A percentile compares a stretch with the other conserved stretches of the same genome.
These are phyloP conservation scores for Adelognathus sp. DNA, from an alignment of 2,888 invertebrate species.

Conservation along the genomic window DNA sequence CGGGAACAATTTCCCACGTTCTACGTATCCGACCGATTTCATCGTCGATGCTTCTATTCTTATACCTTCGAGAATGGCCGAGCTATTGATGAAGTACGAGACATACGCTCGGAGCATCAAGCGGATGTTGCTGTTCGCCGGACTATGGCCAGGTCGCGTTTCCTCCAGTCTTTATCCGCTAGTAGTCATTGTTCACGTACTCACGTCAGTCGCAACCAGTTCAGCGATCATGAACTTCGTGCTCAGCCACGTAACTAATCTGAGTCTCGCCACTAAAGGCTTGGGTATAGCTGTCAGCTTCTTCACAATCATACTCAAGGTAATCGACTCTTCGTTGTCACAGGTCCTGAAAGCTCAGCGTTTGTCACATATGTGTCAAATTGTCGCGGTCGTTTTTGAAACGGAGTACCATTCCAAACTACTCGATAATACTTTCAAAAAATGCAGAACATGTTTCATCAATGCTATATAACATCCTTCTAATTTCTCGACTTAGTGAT, in stretches of 20 bases:
- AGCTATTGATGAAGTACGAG: constrained; percentile 42
- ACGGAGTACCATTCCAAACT: too few species aligned
- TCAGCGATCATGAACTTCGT: constrained; percentile 45
- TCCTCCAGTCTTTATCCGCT: constrained; percentile 5
- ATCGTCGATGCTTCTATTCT: neutral
- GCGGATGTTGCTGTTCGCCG: constrained; percentile 39
- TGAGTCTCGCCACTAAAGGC: constrained; percentile 45
- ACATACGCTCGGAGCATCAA: constrained; percentile 35
- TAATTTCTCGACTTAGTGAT: too few species aligned
- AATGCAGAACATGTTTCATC: too few species aligned
- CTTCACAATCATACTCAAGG: constrained; percentile 48
- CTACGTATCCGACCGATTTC: neutral
- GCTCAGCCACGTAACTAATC: constrained; percentile 32
- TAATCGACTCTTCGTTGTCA: too few species aligned
- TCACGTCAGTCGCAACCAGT: neutral
- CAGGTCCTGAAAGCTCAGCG: too few species aligned
- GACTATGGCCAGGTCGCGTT: constrained; percentile 54
- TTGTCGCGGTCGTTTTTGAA: too few species aligned
- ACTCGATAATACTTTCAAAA: too few species aligned
- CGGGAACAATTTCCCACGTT: neutral
- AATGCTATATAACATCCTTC: too few species aligned
- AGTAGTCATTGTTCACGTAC: constrained; percentile 8
- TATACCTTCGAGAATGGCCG: constrained; percentile 15
- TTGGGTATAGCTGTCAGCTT: constrained; percentile 47
- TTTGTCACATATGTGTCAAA: too few species aligned